Base-by-base conservation (phyloP, 2,888 invertebrate genomes). In the Piscicola geometra region DNA sequence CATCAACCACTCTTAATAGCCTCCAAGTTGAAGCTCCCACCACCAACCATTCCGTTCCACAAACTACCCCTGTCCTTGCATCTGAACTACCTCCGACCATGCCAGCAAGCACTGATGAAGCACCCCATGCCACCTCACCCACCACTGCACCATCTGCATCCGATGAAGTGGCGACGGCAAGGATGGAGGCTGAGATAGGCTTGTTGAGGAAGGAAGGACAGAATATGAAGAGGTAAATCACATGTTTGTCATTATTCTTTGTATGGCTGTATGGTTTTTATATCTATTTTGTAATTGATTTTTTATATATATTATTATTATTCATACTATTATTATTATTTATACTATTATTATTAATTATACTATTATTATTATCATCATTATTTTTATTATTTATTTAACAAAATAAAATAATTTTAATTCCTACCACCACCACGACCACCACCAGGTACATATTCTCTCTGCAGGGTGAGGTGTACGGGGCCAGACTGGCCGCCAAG, bases 401-500 rank as follows among this genome's bases (percentile, higher is more conserved):
- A n/a, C n/a, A n/a, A n/a, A n/a, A n/a, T n/a, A n/a, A n/a, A n/a
- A n/a, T n/a, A n/a, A n/a, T n/a, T n/a, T n/a, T n/a, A n/a, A n/a
- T n/a, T n/a, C n/a, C n/a, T n/a, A n/a, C n/a, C n/a, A n/a, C n/a
- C n/a, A n/a, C n/a, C n/a, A n/a, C n/a, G n/a, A n/a, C 67, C 41
- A 41, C 41, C 15, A 9, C 41, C 41, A 41, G 41, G 25, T 56
- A 56, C n/a, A 88, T 92, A 76, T 87, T 91, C 30, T 90, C 91
- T 1, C 86, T 92, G 71, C 85, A 92, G 83, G 91, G 91, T 25
- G 93, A 93, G 86, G 90, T 93, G 9, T 92, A 91, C 83, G 93
- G 92, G 60, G 92, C 93, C 21, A 89, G 92, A 81, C 86, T 93
- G 79, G 92, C 93, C 15, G 92, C 93, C 18, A 92, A 92, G 83